Percentiles rank a stretch among this genome's conserved stretches.
Evolutionary conservation across 2,113 vertebrate genomes (phyloP).

Genomic region (Chlorodrepanis virens): DNA sequence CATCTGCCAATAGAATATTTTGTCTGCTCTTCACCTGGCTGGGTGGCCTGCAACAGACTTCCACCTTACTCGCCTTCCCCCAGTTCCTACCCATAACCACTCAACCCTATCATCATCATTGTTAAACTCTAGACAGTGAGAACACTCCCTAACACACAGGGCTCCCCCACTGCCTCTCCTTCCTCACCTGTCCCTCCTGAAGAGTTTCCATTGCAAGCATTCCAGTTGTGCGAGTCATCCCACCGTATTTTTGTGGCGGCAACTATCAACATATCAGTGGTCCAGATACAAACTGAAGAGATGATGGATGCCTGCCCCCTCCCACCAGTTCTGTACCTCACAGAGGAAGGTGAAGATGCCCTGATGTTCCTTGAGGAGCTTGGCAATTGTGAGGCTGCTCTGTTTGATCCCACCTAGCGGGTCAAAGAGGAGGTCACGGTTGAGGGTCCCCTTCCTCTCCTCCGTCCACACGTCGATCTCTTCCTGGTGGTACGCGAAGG

Average conservation of each 20-base stretch:
- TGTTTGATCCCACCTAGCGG: slow-evolving; percentile 74
- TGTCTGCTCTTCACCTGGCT: not conserved
- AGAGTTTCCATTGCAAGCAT: not conserved
- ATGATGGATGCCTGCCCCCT: not conserved
- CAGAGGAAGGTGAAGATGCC: slow-evolving; percentile 93
- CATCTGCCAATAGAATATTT: not conserved
- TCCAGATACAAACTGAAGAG: not conserved
- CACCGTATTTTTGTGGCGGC: not conserved
- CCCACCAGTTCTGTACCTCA: slow-evolving; percentile 76
- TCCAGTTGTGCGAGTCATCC: not conserved
- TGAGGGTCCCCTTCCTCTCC: slow-evolving; percentile 88
- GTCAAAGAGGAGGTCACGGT: slow-evolving; percentile 86
- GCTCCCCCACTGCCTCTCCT: not conserved
- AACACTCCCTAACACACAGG: not conserved
- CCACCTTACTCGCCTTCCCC: not conserved
- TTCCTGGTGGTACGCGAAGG: slow-evolving; percentile 94
- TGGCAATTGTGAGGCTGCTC: slow-evolving; percentile 79
- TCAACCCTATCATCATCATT: not conserved
- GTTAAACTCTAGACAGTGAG: not conserved
- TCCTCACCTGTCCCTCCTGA: not conserved
- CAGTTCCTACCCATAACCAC: not conserved
- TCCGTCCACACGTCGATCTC: slow-evolving; percentile 96
- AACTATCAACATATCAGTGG: not conserved
- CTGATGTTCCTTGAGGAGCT: slow-evolving; percentile 85
- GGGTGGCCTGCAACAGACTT: not conserved